Evolutionary conservation across 1,140 invertebrate species (phyloP), one percentile per base, ranked within the genome.

Genomic region (Hirudo medicinalis): DNA sequence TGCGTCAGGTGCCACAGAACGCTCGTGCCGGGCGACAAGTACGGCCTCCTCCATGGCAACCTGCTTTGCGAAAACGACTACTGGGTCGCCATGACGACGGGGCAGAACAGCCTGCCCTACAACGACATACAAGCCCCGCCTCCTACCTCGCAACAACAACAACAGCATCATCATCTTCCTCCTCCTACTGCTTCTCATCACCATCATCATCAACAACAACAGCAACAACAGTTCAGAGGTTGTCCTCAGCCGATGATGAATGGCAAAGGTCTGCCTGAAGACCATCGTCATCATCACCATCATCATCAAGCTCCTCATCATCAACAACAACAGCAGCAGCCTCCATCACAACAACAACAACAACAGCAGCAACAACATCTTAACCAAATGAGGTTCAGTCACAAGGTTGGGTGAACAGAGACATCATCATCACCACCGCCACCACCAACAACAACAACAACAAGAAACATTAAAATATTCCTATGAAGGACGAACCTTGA

Each of bases 1-100:
- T 94, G 92, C 85, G 91, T 89, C 80, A 93, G 92, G 80, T 94
- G 92, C 81, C 87, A 89, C 75, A 86, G 87, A 75, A 88, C 88
- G 82, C 87, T 94, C 74, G 87, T 89, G 78, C 87, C 90, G 74
- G 92, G 92, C 75, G 91, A 94, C 86, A 89, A 90, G 86, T 92
- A 91, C 83, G 89, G 90, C 79, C 86, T 92, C 81, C 81, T 92
- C 74, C 88, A 89, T 75, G 91, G 90, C 54, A 88, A 87, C 76
- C 85, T 91, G 75, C 87, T 93, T 32, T 93, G 91, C 85, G 91
- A 94, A 82, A 88, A 91, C 81, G 91, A 93, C 83, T 93, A 90
- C 87, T 89, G 91, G 79, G 93, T 92, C 83, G 85, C 92, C 78
- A 85, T 91, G 79, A 92, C 92, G 82, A 82, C 82, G 69, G 29